These are phyloP conservation scores for Serripes groenlandicus DNA, from an alignment of 2,888 invertebrate species.

Conservation along the genomic window DNA sequence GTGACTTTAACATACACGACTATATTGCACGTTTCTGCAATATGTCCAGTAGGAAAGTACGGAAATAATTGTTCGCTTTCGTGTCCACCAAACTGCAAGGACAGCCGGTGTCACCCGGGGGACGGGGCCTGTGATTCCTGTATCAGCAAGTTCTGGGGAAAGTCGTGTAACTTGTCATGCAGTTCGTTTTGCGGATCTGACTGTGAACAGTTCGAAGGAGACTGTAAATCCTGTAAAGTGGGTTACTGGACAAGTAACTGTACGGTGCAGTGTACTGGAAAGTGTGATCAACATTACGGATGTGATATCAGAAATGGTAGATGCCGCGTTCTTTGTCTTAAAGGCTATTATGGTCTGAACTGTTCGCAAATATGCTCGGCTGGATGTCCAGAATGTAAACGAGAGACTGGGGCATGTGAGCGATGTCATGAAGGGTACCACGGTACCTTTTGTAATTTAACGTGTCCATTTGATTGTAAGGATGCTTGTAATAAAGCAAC, in stretches of 20 bases:
- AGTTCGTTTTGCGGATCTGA: neutral
- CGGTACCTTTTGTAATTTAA: slow-evolving; percentile 12
- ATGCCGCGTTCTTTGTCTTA: neutral
- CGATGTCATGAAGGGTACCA: neutral
- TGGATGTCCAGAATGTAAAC: neutral
- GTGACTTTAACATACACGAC: no score
- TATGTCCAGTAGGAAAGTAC: neutral
- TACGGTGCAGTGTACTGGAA: neutral
- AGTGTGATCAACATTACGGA: slow-evolving; percentile 1
- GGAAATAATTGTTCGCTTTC: neutral
- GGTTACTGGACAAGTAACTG: slow-evolving; percentile 15
- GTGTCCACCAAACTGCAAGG: neutral
- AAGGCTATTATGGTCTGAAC: neutral
- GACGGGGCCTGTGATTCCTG: slow-evolving; percentile 7
- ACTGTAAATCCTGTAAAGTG: neutral
- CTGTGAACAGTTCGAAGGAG: slow-evolving; percentile 2
- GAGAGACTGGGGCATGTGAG: neutral
- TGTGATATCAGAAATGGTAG: neutral
- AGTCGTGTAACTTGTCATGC: neutral
- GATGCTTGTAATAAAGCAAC: slow-evolving; percentile 9
- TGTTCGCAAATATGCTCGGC: neutral
- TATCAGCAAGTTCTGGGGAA: slow-evolving; percentile 2
- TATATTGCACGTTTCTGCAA: no score
- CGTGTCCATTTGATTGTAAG: slow-evolving; percentile 9
- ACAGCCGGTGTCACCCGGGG: slow-evolving; percentile 2